Percentiles rank a stretch among this genome's conserved stretches.
Evolutionary conservation across 2,888 invertebrate genomes (phyloP).

Genomic region (Drosophila greeni): DNA sequence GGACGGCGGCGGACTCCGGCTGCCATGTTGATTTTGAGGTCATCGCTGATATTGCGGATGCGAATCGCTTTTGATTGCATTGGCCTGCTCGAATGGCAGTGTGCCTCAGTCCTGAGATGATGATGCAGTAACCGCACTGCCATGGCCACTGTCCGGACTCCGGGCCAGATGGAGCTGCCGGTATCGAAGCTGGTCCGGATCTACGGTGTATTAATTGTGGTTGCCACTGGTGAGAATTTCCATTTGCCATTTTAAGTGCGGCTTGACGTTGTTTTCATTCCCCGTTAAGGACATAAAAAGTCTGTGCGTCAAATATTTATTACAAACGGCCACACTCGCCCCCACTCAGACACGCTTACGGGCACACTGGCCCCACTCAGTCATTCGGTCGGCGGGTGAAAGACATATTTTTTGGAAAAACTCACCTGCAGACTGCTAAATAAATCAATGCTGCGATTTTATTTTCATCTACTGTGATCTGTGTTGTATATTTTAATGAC

Average conservation of each 20-base stretch:
- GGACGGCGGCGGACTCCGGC: conserved; percentile 21
- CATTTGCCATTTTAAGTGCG: conserved; percentile 74
- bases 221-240: conserved; percentile 71
- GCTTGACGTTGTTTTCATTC: conserved; percentile 64
- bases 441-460: conserved; percentile 13
- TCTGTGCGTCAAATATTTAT: conserved; percentile 60
- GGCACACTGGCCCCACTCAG: conserved; percentile 1
- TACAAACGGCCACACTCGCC: conserved; percentile 41
- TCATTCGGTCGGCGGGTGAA: conserved; percentile 7
- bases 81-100: conserved; percentile 56
- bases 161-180: conserved; percentile 7
- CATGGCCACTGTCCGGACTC: conserved; percentile 12
- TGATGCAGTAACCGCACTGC: conserved; percentile 37
- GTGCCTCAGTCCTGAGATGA: conserved; percentile 32
- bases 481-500: too few relatives aligned
- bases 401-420: conserved; percentile 13
- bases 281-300: conserved; percentile 57
- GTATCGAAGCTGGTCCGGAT: conserved; percentile 16
- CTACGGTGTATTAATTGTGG: conserved; percentile 69
- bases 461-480: too few relatives aligned
- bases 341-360: not conserved
- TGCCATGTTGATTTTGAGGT: conserved; percentile 73
- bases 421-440: conserved; percentile 44
- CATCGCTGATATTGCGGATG: conserved; percentile 74
- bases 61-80: conserved; percentile 73